phyloP scores from a whole-genome alignment of 2,888 invertebrate genomes.

The Drosophila rubida region DNA sequence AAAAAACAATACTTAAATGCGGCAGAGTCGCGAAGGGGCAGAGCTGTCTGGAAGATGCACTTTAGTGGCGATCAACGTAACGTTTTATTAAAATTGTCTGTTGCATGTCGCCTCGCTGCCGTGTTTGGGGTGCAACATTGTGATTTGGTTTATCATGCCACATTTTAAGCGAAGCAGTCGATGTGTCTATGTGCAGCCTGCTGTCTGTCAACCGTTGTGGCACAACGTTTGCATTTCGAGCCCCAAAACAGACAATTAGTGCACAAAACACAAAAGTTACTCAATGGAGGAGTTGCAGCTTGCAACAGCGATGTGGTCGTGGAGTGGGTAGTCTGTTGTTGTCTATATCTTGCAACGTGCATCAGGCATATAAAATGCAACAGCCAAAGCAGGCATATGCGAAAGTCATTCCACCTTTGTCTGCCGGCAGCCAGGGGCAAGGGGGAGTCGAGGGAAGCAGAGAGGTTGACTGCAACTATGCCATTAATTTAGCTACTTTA shows the following conservation, averaged over 20 bases:
- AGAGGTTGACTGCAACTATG: slow-evolving; percentile 51
- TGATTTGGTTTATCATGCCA: slow-evolving; percentile 54
- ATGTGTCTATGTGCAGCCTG: slow-evolving; percentile 10
- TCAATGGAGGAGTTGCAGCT: slow-evolving; percentile 2
- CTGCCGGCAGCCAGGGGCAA: slow-evolving; percentile 3
- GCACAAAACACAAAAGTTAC: slow-evolving; percentile 35
- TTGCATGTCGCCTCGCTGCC: slow-evolving; percentile 46
- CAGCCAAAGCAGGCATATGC: slow-evolving; percentile 6
- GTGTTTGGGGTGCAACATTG: slow-evolving; percentile 71
- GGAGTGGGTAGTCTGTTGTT: slow-evolving; percentile 26
- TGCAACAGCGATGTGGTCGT: neutral
- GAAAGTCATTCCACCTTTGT: slow-evolving; percentile 64
- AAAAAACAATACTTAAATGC: slow-evolving; percentile 7
- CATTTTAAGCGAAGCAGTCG: slow-evolving; percentile 60
- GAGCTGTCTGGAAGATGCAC: slow-evolving; percentile 28
- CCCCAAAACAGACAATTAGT: slow-evolving; percentile 54
- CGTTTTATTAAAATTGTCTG: slow-evolving; percentile 51
- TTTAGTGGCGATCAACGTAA: slow-evolving; percentile 44
- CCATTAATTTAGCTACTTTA: slow-evolving; percentile 70
- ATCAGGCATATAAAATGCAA: slow-evolving; percentile 40
- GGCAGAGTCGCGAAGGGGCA: neutral
- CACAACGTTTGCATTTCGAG: slow-evolving; percentile 10
- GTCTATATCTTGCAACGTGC: slow-evolving; percentile 58
- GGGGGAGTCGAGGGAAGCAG: neutral
- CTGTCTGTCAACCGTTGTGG: slow-evolving; percentile 39